Evolutionary conservation across 2,113 vertebrate genomes (phyloP).

Genomic region (Orthochromis malagaraziensis): DNA sequence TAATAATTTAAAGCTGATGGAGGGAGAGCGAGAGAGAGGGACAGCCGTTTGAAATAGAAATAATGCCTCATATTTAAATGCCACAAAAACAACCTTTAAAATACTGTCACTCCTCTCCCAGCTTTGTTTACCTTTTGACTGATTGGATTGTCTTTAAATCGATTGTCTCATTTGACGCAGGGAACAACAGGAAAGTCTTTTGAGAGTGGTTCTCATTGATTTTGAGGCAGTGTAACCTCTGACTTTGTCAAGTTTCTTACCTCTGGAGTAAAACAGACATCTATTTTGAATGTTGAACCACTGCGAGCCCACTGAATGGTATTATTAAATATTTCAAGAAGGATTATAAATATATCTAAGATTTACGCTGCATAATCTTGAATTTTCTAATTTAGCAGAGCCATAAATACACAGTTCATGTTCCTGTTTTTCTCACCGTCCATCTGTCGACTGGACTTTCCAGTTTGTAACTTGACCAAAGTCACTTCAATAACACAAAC

Average conservation of each 20-base stretch:
- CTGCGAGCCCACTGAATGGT: not conserved
- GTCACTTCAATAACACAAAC: slow-evolving; percentile 65
- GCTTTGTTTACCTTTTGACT: slow-evolving; percentile 31
- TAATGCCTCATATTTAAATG: not conserved
- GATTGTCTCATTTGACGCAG: slow-evolving; percentile 17
- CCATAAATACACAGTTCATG: slow-evolving; percentile 18
- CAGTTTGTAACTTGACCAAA: slow-evolving; percentile 63
- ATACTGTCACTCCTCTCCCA: not conserved
- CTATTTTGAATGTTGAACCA: not conserved
- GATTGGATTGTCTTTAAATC: slow-evolving; percentile 34
- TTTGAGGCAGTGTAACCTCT: slow-evolving; percentile 12
- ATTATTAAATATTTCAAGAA: not conserved
- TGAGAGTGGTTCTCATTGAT: slow-evolving; percentile 22
- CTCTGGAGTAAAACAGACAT: not conserved
- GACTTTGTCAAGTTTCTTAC: slow-evolving; percentile 26
- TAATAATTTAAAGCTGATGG: not conserved
- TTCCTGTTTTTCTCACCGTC: slow-evolving; percentile 35
- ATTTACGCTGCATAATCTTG: not conserved
- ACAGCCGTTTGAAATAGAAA: not conserved
- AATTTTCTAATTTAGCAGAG: slow-evolving; percentile 8
- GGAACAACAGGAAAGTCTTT: slow-evolving; percentile 28
- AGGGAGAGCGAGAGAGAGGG: not conserved
- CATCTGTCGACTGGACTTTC: slow-evolving; percentile 54
- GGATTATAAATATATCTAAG: not conserved
- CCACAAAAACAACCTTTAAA: not conserved